Base-by-base conservation (phyloP, 2,113 vertebrate genomes). In the Ptyas mucosa region DNA sequence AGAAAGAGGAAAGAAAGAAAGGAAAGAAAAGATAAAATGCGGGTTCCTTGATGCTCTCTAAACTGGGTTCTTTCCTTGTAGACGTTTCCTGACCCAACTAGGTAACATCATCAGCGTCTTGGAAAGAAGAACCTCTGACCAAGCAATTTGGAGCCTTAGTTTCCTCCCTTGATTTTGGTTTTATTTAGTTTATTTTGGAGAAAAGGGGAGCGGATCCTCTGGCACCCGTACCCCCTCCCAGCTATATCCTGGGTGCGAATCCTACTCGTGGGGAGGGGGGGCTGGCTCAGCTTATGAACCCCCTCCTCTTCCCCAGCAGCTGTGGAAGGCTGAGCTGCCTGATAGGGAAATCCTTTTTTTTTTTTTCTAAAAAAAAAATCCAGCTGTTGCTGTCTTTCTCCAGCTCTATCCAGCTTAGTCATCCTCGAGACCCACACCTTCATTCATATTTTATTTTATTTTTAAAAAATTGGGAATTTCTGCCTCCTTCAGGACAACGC, bases 301-400 rank as follows among this genome's bases (percentile, higher is more conserved):
- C 10, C 29, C 61, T 9, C 8, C 8, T 1, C 6, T 49, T 49
- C 20, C 21, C 11, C 29, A 34, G n/a, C 69, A 18, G n/a, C 18
- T 34, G 69, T 34, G 12, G n/a, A 20, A 8, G n/a, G 34, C 34
- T n/a, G 14, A 20, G n/a, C 69, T 39, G 34, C 34, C 18, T 8
- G 34, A 1, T 8, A 39, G n/a, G n/a, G n/a, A 39, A 81, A 34
- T 69, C 18, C 5, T 69, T 53, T 53, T 15, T 15, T 46, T 46
- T 46, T 46, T 46, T 46, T 46, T 3, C n/a, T n/a, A n/a, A n/a
- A n/a, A 29, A 64, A 64, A n/a, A 58, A 85, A 39, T 5, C 5
- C 69, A 14, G 86, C 94, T 91, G 92, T 58, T 34, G 53, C 92
- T 89, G 92, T 39, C 91, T 23, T 11, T 92, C 58, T 39, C 5